Base-by-base conservation (phyloP, 2,888 invertebrate genomes). In the Ophioninae sp. region DNA sequence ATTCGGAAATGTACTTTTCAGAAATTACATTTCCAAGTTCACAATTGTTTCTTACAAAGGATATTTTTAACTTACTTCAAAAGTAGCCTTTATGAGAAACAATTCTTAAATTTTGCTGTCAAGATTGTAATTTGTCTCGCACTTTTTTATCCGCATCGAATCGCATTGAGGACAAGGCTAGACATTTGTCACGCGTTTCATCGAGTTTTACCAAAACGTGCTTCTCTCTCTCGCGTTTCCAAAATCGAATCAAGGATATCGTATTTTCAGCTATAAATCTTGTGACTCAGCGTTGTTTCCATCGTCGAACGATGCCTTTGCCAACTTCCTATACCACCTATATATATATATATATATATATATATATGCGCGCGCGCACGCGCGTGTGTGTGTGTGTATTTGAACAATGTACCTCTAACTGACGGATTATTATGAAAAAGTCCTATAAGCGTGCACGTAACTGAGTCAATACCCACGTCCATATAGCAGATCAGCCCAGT, bases 91-190 rank as follows among this genome's bases (percentile, higher is more conserved):
- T 10, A 2, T 44, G 8, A 3, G 44, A 44, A 13, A 13, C 13
- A 10, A 3, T 44, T 7, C 44, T 44, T 10, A 3, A 8, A 10
- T 10, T 3, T 44, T 3, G 44, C 8, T 44, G 8, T 44, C 13
- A 13, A 13, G 13, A 8, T 44, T 2, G 3, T 44, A 8, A 13
- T 44, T 44, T 50, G 13, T 17, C 50, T 17, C 50, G 1, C 1
- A 17, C 17, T 17, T 50, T 50, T 50, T 50, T 10, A 5, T 50
- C 3, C 50, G 13, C 50, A 50, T 50, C 17, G 41, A 67, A 68
- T 79, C 70, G 30, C 79, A 79, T 72, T 65, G 79, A 30, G 79
- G 79, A 79, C 79, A 79, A 79, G 79, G 79, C 57, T 57, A 70
- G 39, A 72, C 44, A 37, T 20, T 20, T 1, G 67, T 65, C 67